Evolutionary conservation across 2,888 invertebrate species (phyloP).

Genomic region (Orgyia antiqua): DNA sequence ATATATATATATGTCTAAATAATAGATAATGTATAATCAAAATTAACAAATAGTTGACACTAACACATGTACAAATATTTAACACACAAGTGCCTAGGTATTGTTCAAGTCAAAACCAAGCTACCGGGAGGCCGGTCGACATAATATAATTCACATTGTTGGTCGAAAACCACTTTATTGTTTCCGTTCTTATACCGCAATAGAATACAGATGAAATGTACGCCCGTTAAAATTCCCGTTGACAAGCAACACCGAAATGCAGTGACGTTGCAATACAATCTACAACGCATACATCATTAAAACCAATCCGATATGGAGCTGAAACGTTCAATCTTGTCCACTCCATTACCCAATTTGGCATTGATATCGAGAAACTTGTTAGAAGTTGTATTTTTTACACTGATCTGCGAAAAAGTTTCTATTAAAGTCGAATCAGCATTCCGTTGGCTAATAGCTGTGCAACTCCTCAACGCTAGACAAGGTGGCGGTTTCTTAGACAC

Average conservation of each 20-base stretch:
- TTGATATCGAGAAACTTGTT: conserved; percentile 67
- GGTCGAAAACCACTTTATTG: conserved; percentile 40
- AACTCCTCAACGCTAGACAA: conserved; percentile 38
- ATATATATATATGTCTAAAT: too few species aligned
- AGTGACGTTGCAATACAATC: conserved; percentile 16
- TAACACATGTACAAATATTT: too few species aligned
- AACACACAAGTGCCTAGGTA: too few species aligned
- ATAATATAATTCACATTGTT: too few species aligned
- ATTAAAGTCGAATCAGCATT: conserved; percentile 39
- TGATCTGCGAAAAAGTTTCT: conserved; percentile 53
- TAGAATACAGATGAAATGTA: conserved; percentile 45
- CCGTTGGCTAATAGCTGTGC: conserved; percentile 33
- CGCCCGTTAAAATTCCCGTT: conserved; percentile 55
- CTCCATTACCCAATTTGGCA: conserved; percentile 49
- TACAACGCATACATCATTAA: conserved; percentile 22
- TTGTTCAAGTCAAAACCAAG: too few species aligned
- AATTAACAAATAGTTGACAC: too few species aligned
- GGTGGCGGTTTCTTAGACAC: conserved; percentile 32
- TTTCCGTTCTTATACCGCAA: conserved; percentile 43
- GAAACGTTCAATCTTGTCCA: conserved; percentile 36
- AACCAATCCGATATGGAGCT: conserved; percentile 26
- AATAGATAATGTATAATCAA: too few species aligned
- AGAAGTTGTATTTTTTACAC: conserved; percentile 53
- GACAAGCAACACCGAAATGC: conserved; percentile 24
- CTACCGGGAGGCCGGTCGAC: too few species aligned